These are phyloP conservation scores for Drosophila quasianomalipes DNA, from an alignment of 2,888 invertebrate genomes.

Conservation along the genomic window DNA sequence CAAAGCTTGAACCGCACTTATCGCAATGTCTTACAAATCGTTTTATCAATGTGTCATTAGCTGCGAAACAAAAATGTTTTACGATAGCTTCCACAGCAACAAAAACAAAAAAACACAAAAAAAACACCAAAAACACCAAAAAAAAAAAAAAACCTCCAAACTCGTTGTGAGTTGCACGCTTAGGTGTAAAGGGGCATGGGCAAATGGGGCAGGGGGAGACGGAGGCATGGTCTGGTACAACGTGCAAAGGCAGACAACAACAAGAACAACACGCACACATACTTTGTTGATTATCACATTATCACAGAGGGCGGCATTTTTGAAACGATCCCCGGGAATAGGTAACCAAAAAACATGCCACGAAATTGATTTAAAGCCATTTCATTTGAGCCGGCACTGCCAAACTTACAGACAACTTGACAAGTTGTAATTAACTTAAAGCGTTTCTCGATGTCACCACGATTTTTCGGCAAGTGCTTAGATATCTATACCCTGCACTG, in stretches of 20 bases:
- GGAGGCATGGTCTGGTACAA: neutral
- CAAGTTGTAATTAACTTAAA: constrained; percentile 83
- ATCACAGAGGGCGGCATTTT: constrained; percentile 59
- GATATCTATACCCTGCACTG: constrained; percentile 12
- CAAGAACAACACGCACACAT: constrained; percentile 35
- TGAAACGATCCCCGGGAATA: constrained; percentile 46
- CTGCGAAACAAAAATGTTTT: constrained; percentile 70
- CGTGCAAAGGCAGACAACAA: constrained; percentile 35
- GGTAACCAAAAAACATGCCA: constrained; percentile 58
- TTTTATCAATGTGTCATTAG: constrained; percentile 81
- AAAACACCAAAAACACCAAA: neutral
- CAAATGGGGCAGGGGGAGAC: neutral
- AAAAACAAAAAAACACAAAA: constrained; percentile 10
- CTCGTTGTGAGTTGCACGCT: constrained; percentile 9
- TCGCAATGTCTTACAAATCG: constrained; percentile 81
- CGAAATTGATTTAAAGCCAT: constrained; percentile 71
- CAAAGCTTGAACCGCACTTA: constrained; percentile 78
- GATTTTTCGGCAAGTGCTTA: constrained; percentile 17
- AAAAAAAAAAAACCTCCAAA: constrained; percentile 2
- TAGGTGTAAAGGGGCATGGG: neutral
- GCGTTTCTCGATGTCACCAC: constrained; percentile 55
- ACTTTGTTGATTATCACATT: constrained; percentile 69
- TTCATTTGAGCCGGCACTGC: constrained; percentile 63
- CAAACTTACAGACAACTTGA: constrained; percentile 66
- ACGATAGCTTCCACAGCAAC: constrained; percentile 60